A percentile compares a stretch with the other conserved stretches of the same genome.
Conservation (phyloP, 2,113 vertebrate species). For the Rhabdornis inornatus region DNA sequence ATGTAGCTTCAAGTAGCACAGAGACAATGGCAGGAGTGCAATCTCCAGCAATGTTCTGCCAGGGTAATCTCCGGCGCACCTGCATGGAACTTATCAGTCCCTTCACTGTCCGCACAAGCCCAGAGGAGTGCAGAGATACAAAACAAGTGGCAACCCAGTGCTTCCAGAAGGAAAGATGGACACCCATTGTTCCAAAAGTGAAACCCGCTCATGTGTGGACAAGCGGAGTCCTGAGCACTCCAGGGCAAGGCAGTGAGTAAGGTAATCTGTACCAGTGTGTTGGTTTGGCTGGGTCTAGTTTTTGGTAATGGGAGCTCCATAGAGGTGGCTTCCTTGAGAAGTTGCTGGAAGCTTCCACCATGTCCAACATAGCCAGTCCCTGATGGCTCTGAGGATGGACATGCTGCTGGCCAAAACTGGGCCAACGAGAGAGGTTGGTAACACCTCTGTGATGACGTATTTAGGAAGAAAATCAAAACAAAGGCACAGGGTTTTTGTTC, state of each 20-base stretch:
- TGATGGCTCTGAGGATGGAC: too few species aligned
- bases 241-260: neutral
- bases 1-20: rapidly evolving
- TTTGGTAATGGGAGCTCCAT: too few species aligned
- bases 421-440: too few species aligned
- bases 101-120: neutral
- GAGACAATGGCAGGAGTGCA: neutral
- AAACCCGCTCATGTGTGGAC: neutral
- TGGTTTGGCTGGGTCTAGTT: neutral
- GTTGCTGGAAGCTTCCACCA: neutral
- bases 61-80: neutral
- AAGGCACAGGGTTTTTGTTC: too few species aligned
- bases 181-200: neutral
- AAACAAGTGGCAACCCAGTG: neutral
- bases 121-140: neutral
- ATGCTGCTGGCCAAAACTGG: neutral
- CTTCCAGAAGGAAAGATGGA: neutral
- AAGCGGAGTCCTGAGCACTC: neutral
- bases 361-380: too few species aligned
- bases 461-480: too few species aligned
- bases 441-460: neutral
- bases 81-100: neutral
- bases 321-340: neutral
- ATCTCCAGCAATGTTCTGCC: neutral
- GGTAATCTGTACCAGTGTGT: neutral